Base-by-base conservation (phyloP, 2,888 invertebrate genomes). In the Stenodera caucasica region DNA sequence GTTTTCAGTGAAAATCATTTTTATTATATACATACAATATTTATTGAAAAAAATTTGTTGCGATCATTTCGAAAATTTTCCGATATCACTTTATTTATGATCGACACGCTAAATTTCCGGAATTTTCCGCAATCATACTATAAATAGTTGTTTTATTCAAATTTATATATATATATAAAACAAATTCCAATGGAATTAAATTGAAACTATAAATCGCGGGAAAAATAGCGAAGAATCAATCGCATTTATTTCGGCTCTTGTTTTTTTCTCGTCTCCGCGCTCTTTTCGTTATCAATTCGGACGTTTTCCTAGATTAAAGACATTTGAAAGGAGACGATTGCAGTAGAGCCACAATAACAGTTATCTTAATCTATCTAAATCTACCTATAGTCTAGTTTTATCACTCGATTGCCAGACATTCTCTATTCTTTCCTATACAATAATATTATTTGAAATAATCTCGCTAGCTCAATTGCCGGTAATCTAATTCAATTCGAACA, bases 301-400 rank as follows among this genome's bases (percentile, higher is more conserved):
- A 45, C n/a, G 45, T 21, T 23, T 23, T 45, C n/a, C 5, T 23
- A 45, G 45, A 45, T 45, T 45, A 23, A n/a, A 45, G 23, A 45
- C 45, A 45, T 45, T 45, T 45, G 11, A 45, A 45, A 45, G 45
- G 21, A 45, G n/a, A 45, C 12, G 45, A 21, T 23, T 45, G 45
- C 45, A 45, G 23, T 23, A 23, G 45, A 45, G 45, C n/a, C 1
- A 45, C 45, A 45, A 23, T 45, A 45, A 45, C 21, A 45, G 45
- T 45, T 45, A 75, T 75, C 76, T 77, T 77, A 76, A 78, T 77
- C 76, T 75, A 75, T 77, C 76, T 77, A 76, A 78, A 77, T 78
- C 78, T 77, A 77, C 75, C 76, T 76, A 77, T 70, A 72, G 73
- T 70, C 63, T 61, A 67, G 73, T 67, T 75, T 76, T 77, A 78